phyloP scores from a whole-genome alignment of 2,797 vertebrate species.

The Myripristis jacobus region DNA sequence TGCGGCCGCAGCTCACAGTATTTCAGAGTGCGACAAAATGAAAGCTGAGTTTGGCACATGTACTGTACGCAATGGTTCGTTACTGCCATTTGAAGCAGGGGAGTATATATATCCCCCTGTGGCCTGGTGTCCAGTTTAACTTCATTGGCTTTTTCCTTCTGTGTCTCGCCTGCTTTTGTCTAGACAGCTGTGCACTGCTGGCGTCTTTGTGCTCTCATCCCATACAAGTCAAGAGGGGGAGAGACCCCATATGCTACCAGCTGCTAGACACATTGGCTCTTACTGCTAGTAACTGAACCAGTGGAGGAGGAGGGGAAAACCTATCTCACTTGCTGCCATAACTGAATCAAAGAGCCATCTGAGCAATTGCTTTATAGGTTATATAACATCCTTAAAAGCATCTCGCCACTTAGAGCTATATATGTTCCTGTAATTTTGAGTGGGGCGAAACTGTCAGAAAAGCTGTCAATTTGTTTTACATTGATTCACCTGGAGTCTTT shows the following conservation, averaged over 20 bases:
- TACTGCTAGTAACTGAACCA: constrained; percentile 67
- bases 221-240: constrained; percentile 42
- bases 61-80: neutral
- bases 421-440: constrained; percentile 15
- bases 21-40: neutral
- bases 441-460: constrained; percentile 19
- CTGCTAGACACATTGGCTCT: constrained; percentile 78
- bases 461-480: constrained; percentile 52
- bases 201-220: constrained; percentile 74
- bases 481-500: constrained; percentile 43
- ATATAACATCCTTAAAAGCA: constrained; percentile 48
- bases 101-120: constrained; percentile 30
- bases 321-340: constrained; percentile 54
- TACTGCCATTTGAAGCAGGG: constrained; percentile 4
- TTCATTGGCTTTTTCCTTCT: constrained; percentile 58
- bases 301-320: constrained; percentile 40
- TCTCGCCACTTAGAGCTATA: constrained; percentile 43
- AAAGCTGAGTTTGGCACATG: constrained; percentile 21
- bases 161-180: constrained; percentile 72
- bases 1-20: neutral
- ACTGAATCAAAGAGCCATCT: constrained; percentile 65
- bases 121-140: constrained; percentile 52
- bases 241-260: constrained; percentile 76
- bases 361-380: constrained; percentile 51
- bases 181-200: constrained; percentile 79